phyloP scores from a whole-genome alignment of 2,888 invertebrate genomes.

The Euzetes globulus region DNA sequence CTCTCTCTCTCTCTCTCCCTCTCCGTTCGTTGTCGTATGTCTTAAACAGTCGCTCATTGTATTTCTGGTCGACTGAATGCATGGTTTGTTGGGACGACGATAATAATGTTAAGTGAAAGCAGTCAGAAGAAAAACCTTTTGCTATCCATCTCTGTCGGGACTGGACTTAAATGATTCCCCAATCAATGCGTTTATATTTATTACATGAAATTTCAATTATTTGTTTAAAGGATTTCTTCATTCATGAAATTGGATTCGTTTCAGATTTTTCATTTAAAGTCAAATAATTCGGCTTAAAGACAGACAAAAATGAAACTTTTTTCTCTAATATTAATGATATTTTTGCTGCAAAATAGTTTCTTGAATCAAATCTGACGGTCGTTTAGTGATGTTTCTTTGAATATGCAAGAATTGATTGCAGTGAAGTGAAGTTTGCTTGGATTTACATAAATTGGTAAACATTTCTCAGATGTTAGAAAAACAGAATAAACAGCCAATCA shows the following conservation, averaged over 20 bases:
- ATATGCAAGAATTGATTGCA: no score
- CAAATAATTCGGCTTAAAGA: neutral
- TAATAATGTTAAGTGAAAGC: neutral
- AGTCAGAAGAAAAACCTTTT: neutral
- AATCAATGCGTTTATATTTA: neutral
- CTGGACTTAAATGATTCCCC: neutral
- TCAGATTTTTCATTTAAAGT: neutral
- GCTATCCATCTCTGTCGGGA: neutral
- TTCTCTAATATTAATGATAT: no score
- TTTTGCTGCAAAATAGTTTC: no score
- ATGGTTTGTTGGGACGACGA: neutral
- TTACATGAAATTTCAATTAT: slow-evolving; percentile 5
- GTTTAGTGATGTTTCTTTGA: no score
- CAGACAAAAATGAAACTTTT: no score
- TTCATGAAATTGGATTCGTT: neutral
- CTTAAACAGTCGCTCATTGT: neutral
- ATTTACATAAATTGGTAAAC: no score
- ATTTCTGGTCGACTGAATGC: neutral
- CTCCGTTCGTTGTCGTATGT: neutral
- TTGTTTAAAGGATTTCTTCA: neutral
- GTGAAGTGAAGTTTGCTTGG: no score
- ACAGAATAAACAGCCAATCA: no score
- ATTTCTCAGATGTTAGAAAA: no score
- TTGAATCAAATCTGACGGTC: no score
- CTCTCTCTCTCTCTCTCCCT: neutral